Percentiles rank a stretch among this genome's conserved stretches.
phyloP scores from a whole-genome alignment of 1,140 invertebrate genomes.

The Battus philenor region DNA sequence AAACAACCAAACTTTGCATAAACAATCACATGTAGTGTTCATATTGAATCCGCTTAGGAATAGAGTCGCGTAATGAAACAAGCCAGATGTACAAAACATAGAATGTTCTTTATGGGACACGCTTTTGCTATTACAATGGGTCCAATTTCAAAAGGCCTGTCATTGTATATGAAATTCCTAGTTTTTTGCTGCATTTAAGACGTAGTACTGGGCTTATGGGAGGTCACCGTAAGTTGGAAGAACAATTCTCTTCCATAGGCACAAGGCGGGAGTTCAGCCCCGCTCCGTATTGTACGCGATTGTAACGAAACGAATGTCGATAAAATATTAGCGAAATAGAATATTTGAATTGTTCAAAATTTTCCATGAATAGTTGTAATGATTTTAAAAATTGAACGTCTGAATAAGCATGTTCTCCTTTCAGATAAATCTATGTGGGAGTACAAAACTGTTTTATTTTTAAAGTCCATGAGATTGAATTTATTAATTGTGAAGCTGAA shows the following conservation, averaged over 20 bases:
- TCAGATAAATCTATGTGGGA: no score
- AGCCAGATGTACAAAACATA: conserved; percentile 54
- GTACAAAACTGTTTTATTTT: no score
- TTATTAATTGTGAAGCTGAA: no score
- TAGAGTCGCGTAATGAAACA: conserved; percentile 43
- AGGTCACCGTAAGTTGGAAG: conserved; percentile 31
- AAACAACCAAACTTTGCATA: conserved; percentile 17
- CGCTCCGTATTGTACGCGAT: conserved; percentile 35
- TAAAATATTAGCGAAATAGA: conserved; percentile 37
- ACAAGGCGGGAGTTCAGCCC: conserved; percentile 29
- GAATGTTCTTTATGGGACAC: conserved; percentile 58
- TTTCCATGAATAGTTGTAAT: conserved; percentile 1
- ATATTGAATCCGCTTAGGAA: conserved; percentile 32
- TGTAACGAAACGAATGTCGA: conserved; percentile 30
- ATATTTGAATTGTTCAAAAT: conserved; percentile 25
- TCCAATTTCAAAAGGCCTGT: conserved; percentile 39
- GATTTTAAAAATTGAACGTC: not conserved
- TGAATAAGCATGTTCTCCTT: not conserved
- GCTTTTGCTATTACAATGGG: conserved; percentile 49
- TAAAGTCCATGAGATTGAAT: no score
- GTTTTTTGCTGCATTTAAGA: conserved; percentile 25
- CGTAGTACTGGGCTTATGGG: conserved; percentile 19
- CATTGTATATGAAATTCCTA: conserved; percentile 23
- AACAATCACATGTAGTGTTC: conserved; percentile 17
- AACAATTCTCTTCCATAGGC: conserved; percentile 21